A percentile compares a stretch with the other conserved stretches of the same genome.
Evolutionary conservation across 2,888 invertebrate species (phyloP).

Genomic region (Hemithea aestivaria): DNA sequence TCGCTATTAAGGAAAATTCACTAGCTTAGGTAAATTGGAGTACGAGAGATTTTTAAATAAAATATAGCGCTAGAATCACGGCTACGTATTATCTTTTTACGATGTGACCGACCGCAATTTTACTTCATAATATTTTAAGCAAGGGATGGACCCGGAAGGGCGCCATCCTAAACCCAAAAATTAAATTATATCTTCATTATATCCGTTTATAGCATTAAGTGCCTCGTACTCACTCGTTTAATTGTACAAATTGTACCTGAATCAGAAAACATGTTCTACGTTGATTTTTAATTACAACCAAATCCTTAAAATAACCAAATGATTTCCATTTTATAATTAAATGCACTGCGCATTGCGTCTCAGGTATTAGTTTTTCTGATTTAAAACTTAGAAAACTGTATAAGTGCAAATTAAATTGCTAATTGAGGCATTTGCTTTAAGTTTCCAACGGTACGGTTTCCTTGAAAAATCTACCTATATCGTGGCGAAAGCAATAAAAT

Average conservation of each 20-base stretch:
- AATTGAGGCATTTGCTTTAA: constrained; percentile 13
- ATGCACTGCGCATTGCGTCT: not conserved
- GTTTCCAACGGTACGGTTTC: constrained; percentile 19
- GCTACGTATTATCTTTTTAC: constrained; percentile 25
- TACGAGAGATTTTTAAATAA: constrained; percentile 35
- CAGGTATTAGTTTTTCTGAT: too few species aligned
- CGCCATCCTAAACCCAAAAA: constrained; percentile 18
- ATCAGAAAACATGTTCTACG: constrained; percentile 4
- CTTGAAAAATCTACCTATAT: constrained; percentile 27
- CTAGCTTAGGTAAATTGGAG: constrained; percentile 49
- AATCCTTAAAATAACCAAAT: not conserved
- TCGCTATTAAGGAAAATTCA: constrained; percentile 58
- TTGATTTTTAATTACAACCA: too few species aligned
- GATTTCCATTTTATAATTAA: not conserved
- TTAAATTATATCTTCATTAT: constrained; percentile 24
- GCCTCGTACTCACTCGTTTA: constrained; percentile 17
- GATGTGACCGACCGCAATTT: constrained; percentile 28
- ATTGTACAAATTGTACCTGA: constrained; percentile 10
- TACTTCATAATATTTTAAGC: constrained; percentile 26
- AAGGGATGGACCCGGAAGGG: constrained; percentile 20
- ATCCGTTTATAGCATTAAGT: constrained; percentile 17
- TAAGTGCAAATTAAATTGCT: constrained; percentile 11
- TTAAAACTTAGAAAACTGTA: too few species aligned
- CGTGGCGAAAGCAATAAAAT: constrained; percentile 41
- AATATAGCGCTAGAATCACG: constrained; percentile 22